Conservation (phyloP, 2,797 vertebrate species). For the Esox masquinongy region DNA sequence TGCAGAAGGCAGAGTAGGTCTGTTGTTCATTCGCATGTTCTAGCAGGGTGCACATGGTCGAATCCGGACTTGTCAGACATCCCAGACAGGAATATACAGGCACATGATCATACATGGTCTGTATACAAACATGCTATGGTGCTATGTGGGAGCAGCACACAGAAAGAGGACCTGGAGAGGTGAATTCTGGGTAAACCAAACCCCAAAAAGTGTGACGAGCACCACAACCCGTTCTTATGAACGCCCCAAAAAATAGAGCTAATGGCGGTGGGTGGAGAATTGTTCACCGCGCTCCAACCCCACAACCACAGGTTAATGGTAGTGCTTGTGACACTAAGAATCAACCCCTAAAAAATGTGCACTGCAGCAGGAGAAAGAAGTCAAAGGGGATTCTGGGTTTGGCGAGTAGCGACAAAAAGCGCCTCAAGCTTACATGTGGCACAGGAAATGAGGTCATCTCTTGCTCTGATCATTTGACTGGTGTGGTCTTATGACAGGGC, state of each 20-base stretch:
- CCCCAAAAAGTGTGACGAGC: slow-evolving; percentile 67
- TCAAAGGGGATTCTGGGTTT: slow-evolving; percentile 72
- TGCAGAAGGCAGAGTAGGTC: not conserved
- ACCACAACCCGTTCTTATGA: slow-evolving; percentile 35
- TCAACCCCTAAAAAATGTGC: slow-evolving; percentile 60
- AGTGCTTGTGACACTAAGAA: slow-evolving; percentile 74
- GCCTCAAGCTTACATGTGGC: slow-evolving; percentile 65
- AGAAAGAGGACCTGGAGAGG: slow-evolving; percentile 58
- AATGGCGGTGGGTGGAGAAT: slow-evolving; percentile 16
- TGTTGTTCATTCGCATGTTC: not conserved
- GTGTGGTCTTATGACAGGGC: slow-evolving; percentile 37
- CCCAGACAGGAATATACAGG: slow-evolving; percentile 51
- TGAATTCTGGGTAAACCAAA: slow-evolving; percentile 64
- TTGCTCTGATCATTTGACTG: slow-evolving; percentile 66
- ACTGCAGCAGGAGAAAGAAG: slow-evolving; percentile 51
- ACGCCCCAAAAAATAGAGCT: not conserved
- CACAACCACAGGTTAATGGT: slow-evolving; percentile 18
- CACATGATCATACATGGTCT: slow-evolving; percentile 36
- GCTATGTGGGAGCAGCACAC: slow-evolving; percentile 55
- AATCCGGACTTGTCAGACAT: slow-evolving; percentile 2
- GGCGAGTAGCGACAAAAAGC: slow-evolving; percentile 28
- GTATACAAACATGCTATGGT: slow-evolving; percentile 51
- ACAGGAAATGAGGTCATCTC: slow-evolving; percentile 72
- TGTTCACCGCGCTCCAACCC: slow-evolving; percentile 25
- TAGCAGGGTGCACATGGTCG: not conserved